Base-by-base conservation (phyloP, 2,797 vertebrate genomes). In the Choloepus didactylus region DNA sequence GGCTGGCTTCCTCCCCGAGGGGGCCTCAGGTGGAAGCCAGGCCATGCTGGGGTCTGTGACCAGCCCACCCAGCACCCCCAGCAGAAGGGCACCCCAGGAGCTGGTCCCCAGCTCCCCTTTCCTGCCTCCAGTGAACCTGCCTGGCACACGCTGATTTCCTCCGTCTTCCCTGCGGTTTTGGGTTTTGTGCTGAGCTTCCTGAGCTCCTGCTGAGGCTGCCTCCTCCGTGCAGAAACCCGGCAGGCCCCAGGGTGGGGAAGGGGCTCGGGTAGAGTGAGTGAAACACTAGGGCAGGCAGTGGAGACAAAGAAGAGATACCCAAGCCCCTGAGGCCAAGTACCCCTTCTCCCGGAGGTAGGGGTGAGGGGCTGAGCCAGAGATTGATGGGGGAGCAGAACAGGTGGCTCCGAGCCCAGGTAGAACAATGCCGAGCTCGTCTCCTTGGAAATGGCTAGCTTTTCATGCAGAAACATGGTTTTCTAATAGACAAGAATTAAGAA, bases 81-180 rank as follows among this genome's bases (percentile, higher is more conserved):
- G 46, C 46, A n/a, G 59, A 27, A 1, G 41, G 41, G 41, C 44
- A 14, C 3, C 23, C 21, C 11, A 9, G 49, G 10, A 70, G 3
- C 9, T 2, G 9, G 49, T 62, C 2, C 9, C 2, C 0, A 7
- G n/a, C 7, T 4, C 41, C 46, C 12, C 29, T 41, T 41, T 21
- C 9, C 46, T 10, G 49, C 31, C n/a, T n/a, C 51, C 46, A 27
- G 51, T 49, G 49, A 59, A 44, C 5, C 60, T 5, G 25, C 2
- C 23, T 19, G 6, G 1, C 14, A 29, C 7, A 56, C 10, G 2
- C 21, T 27, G 25, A 3, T 41, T 72, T 14, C 25, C 38, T 67
- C 7, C 23, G 0, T 5, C 10, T 44, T 16, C 23, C 27, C 80
- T 21, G 7, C 0, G 1, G 29, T 12, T 81, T 56, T 77, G 44